Evolutionary conservation across 2,888 invertebrate species (phyloP), one percentile per base, ranked within the genome.

Genomic region (Drosophila crucigera): DNA sequence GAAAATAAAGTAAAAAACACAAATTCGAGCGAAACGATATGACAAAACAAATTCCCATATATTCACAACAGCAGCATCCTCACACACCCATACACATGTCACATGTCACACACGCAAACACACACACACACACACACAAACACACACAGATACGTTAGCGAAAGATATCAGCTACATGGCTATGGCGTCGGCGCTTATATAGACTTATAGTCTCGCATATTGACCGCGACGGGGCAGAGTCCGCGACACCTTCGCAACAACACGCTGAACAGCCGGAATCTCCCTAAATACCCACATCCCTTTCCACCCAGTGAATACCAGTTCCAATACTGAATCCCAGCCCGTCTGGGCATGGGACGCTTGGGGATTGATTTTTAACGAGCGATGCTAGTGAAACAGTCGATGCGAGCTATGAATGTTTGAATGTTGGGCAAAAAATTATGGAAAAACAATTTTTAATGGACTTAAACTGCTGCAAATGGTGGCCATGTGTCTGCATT

Each of bases 331-430:
- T n/a, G 61, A 58, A 64, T 49, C 31, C 62, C 37, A 22, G 41
- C 56, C 28, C 28, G 47, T 63, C 56, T 65, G 65, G 30, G 56
- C 33, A 33, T 55, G 68, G 73, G 69, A 65, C 85, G 69, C 73
- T 72, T 80, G 91, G 90, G 91, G 91, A 88, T 88, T 88, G 87
- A 88, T 88, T 88, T 88, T 88, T 88, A 88, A 88, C 87, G 87
- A 88, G 91, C 91, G 70, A 37, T 28, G 41, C 75, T 75, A 65
- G 68, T 70, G 81, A 39, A 61, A 52, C 56, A 70, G 59, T 65
- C 62, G 77, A 69, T 73, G 73, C 71, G 70, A 54, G 25, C 78
- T 80, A 76, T 76, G 67, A 74, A 76, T 76, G 72, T 80, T 74
- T 68, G 43, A 81, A 73, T 78, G 76, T 64, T 63, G 61, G 54